phyloP scores from a whole-genome alignment of 64 coral and sea anemone species.

The Stylophora pistillata region DNA sequence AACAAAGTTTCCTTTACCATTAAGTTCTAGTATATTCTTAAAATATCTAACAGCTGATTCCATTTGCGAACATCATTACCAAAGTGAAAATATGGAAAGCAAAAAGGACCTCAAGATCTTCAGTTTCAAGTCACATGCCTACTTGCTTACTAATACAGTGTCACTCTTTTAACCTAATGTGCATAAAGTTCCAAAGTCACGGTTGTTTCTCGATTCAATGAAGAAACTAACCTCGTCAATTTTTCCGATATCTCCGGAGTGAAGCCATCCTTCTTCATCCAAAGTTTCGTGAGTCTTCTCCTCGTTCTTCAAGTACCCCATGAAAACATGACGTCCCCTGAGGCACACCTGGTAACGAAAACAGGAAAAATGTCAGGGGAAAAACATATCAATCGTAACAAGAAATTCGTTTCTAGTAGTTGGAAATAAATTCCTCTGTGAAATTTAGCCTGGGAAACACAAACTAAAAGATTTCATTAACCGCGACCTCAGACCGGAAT shows the following conservation, averaged over 20 bases:
- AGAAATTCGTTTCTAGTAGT: not conserved
- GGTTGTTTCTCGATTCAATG: not conserved
- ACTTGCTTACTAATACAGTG: too few species aligned
- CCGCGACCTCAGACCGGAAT: too few species aligned
- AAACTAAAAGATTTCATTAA: too few species aligned
- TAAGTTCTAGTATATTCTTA: too few species aligned
- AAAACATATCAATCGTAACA: not conserved
- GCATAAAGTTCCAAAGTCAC: not conserved
- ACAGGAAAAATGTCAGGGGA: not conserved
- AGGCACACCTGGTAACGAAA: constrained; percentile 67
- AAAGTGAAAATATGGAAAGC: too few species aligned
- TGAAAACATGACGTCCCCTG: constrained; percentile 92
- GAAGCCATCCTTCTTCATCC: constrained; percentile 79
- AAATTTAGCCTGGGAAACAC: too few species aligned
- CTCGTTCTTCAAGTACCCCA: constrained; percentile 96
- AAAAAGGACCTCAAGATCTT: too few species aligned
- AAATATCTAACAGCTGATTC: too few species aligned
- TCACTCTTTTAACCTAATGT: too few species aligned
- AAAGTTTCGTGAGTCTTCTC: constrained; percentile 86
- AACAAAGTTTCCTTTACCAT: too few species aligned
- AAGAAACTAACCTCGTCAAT: constrained; percentile 69
- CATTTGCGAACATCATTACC: too few species aligned
- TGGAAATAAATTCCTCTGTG: not conserved
- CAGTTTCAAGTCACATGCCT: too few species aligned
- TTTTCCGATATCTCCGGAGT: constrained; percentile 89